These are phyloP conservation scores for Bombus superbus DNA, from an alignment of 1,140 invertebrate species.

Conservation along the genomic window DNA sequence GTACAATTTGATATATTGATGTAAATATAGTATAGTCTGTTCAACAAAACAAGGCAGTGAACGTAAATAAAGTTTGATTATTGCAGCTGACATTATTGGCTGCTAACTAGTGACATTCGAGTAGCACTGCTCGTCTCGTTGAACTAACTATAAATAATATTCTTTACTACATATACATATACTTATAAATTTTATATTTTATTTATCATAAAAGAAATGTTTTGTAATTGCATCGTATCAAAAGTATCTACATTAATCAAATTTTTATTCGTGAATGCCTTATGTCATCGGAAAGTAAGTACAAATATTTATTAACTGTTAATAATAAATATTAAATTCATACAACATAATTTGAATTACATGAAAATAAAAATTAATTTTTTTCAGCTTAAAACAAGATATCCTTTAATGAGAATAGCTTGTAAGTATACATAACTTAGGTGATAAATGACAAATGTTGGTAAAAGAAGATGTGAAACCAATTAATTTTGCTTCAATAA, in stretches of 20 bases:
- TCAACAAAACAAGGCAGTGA: no score
- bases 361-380: background rate
- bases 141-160: no score
- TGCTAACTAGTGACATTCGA: no score
- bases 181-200: background rate
- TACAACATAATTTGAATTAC: background rate
- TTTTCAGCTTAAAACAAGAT: slow-evolving; percentile 23
- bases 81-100: no score
- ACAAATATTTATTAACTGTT: background rate
- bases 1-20: no score
- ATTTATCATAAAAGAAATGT: slow-evolving; percentile 6
- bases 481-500: slow-evolving; percentile 86
- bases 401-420: background rate
- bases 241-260: background rate
- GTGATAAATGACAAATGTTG: slow-evolving; percentile 6
- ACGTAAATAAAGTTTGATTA: no score
- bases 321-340: background rate
- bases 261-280: background rate
- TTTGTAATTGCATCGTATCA: background rate
- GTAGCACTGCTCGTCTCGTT: no score
- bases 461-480: slow-evolving; percentile 52
- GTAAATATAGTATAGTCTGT: no score
- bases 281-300: slow-evolving; percentile 42
- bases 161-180: background rate
- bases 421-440: slow-evolving; percentile 52